These are phyloP conservation scores for Hirundichthys speculiger DNA, from an alignment of 2,113 vertebrate genomes.

Conservation along the genomic window DNA sequence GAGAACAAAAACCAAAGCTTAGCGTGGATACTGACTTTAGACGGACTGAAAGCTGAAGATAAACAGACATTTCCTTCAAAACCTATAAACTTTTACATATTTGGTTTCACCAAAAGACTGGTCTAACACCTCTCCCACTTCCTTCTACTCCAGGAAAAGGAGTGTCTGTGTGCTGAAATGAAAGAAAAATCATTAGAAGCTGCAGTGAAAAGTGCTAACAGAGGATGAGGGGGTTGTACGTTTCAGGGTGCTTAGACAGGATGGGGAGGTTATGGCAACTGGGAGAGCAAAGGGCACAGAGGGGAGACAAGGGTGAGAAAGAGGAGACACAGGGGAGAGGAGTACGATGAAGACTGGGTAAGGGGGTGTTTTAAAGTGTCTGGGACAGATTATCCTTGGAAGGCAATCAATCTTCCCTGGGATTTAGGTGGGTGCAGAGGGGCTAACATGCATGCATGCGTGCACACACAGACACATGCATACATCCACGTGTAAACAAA, in stretches of 20 bases:
- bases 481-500: conserved; percentile 12
- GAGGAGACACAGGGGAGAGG: conserved; percentile 18
- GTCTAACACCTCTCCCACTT: conserved; percentile 1
- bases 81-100: conserved; percentile 5
- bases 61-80: too few relatives aligned
- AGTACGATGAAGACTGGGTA: conserved; percentile 20
- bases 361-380: conserved; percentile 54
- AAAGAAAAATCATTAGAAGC: conserved; percentile 25
- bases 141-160: not conserved
- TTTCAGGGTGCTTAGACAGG: conserved; percentile 43
- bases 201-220: conserved; percentile 3
- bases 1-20: conserved; percentile 7
- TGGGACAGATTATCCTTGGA: conserved; percentile 78
- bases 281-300: conserved; percentile 50
- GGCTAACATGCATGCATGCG: conserved; percentile 15
- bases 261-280: conserved; percentile 50
- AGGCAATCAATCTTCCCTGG: conserved; percentile 73
- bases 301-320: conserved; percentile 39
- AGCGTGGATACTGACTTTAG: conserved; percentile 27
- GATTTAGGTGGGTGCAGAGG: conserved; percentile 47
- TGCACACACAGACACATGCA: conserved; percentile 15
- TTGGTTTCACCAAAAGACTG: not conserved
- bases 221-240: not conserved
- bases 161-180: conserved; percentile 3
- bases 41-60: conserved; percentile 13